Evolutionary conservation across 2,113 vertebrate species (phyloP), one percentile per base, ranked within the genome.

Genomic region (Mastomys natalensis): DNA sequence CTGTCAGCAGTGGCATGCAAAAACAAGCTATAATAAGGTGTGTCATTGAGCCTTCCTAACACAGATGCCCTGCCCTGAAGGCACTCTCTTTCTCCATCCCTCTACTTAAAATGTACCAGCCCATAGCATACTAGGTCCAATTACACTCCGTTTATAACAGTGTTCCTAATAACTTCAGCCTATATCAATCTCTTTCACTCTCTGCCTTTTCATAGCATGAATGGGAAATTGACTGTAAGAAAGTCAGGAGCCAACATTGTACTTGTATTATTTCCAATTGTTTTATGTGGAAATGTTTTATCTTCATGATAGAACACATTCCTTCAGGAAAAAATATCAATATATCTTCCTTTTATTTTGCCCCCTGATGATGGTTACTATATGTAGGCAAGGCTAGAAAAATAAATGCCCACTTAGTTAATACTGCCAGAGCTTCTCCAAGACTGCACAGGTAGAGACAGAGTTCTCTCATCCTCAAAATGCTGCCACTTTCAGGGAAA

Each of bases 261-360:
- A 29, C 43, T 95, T 87, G 37, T 87, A 58, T 91, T 94, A 92
- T 90, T n/a, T n/a, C 82, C 96, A 89, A 95, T 96, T 93, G 68
- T 85, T 96, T 94, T 76, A 78, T 78, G 43, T 85, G 62, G n/a
- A 95, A 84, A 90, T 94, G 48, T 66, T 96, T 95, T 77, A 43
- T 86, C 95, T 95, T 88, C 80, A 48, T 76, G 90, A 92, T 45
- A 95, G 78, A 92, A 93, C 68, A 60, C 26, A 73, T 53, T 95
- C 88, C 80, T 95, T 74, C 34, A 97, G 80, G 70, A 48, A 68
- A 45, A 48, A 68, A 45, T n/a, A 76, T 4, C 62, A 58, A 53
- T 60, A 45, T 22, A 53, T 82, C 68, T 87, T 92, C 40, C 89
- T 51, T 95, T 96, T 77, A 86, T 73, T 95, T 87, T 90, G 80